These are phyloP conservation scores for Magallana gigas DNA, from an alignment of 1,140 invertebrate genomes.

Conservation along the genomic window DNA sequence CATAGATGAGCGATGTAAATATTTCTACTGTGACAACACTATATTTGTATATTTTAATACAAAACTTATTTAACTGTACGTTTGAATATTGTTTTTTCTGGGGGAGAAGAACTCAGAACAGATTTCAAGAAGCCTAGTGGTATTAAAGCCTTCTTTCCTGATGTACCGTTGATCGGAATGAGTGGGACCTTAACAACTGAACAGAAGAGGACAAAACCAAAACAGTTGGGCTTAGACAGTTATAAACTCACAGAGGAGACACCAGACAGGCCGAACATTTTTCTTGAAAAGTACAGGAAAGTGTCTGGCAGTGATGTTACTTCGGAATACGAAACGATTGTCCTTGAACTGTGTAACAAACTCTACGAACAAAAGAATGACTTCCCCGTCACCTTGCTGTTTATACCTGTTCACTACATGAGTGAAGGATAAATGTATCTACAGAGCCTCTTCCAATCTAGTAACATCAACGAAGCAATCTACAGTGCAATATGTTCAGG, in stretches of 20 bases:
- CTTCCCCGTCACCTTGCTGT: neutral
- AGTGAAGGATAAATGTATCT: neutral
- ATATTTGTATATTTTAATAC: neutral
- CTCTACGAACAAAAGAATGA: neutral
- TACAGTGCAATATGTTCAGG: constrained; percentile 46
- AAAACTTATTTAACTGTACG: neutral
- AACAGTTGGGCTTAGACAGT: neutral
- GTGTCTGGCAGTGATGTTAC: neutral
- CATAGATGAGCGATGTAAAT: neutral
- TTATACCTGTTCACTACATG: constrained; percentile 4
- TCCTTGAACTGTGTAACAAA: neutral
- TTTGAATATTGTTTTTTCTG: neutral
- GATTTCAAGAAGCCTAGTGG: neutral
- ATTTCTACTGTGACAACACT: neutral
- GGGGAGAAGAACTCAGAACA: neutral
- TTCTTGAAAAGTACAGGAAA: neutral
- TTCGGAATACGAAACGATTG: neutral
- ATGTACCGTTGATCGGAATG: neutral
- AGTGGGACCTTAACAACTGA: neutral
- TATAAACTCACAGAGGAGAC: neutral
- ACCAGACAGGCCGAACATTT: neutral
- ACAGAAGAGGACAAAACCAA: neutral
- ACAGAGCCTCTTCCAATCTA: neutral
- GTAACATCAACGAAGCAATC: constrained; percentile 21
- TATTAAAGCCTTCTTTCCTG: neutral